These are phyloP conservation scores for Stictonetta naevosa DNA, from an alignment of 2,113 vertebrate species.

Conservation along the genomic window DNA sequence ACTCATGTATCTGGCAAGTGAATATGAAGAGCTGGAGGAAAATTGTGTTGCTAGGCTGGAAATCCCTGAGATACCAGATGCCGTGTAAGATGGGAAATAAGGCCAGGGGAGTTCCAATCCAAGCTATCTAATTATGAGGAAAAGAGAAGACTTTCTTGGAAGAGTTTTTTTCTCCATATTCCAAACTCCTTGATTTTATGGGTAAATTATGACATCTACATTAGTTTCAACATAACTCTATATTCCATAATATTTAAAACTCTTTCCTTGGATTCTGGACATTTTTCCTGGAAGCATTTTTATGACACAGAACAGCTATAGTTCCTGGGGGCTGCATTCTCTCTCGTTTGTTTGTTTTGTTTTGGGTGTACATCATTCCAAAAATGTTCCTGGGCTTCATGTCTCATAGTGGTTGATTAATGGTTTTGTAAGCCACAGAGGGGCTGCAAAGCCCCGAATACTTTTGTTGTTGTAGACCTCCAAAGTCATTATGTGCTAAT, in stretches of 20 bases:
- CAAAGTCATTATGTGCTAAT: neutral
- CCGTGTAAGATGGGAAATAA: neutral
- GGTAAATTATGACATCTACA: neutral
- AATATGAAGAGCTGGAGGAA: neutral
- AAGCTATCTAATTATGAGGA: neutral
- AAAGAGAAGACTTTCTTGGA: neutral
- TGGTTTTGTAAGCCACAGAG: neutral
- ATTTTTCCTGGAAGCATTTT: constrained; percentile 5
- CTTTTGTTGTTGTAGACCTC: neutral
- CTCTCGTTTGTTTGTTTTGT: neutral
- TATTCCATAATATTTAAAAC: neutral
- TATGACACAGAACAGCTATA: neutral
- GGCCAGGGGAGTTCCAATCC: neutral
- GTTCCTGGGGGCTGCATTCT: neutral
- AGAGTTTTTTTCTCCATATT: neutral
- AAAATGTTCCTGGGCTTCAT: neutral
- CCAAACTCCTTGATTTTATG: neutral
- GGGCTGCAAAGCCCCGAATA: neutral
- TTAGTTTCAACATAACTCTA: neutral
- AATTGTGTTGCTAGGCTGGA: neutral
- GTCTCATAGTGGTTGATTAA: neutral
- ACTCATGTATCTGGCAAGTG: neutral
- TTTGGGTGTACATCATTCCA: neutral
- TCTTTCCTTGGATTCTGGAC: neutral
- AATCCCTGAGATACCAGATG: neutral